Conservation (phyloP, 2,113 vertebrate species). For the Pomatostomus ruficeps region DNA sequence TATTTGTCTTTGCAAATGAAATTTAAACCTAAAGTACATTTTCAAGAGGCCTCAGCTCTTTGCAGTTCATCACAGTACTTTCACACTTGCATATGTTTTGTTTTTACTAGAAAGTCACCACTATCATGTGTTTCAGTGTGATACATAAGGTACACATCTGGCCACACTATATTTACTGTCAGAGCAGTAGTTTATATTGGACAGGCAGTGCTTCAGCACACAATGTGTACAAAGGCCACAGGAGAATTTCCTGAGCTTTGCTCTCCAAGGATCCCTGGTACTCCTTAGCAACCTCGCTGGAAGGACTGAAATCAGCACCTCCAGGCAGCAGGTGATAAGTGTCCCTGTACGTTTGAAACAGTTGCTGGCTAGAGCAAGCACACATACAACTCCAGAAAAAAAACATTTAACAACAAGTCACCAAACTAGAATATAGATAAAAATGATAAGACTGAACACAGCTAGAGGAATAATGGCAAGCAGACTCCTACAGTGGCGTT, state of each 20-base stretch:
- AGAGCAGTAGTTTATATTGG: not conserved
- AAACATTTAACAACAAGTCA: not conserved
- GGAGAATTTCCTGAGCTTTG: conserved; percentile 8
- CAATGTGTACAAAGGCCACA: not conserved
- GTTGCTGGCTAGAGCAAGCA: not conserved
- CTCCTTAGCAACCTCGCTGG: conserved; percentile 44
- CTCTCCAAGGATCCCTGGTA: conserved; percentile 4
- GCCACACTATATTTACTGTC: not conserved
- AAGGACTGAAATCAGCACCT: conserved; percentile 2
- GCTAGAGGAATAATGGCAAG: not conserved
- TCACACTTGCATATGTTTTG: not conserved
- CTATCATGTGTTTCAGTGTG: not conserved
- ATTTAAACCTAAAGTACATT: not conserved
- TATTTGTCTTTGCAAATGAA: not conserved
- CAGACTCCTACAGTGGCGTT: not conserved
- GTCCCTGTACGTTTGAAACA: not conserved
- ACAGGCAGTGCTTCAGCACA: not conserved
- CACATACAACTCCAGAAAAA: not conserved
- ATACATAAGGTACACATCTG: not conserved
- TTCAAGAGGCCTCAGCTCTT: not conserved
- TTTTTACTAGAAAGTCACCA: not conserved
- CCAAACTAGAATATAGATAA: not conserved
- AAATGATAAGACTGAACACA: not conserved
- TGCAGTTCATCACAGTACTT: not conserved
- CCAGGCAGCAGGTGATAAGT: not conserved